These are phyloP conservation scores for Phoxinus dragarum DNA, from an alignment of 2,797 vertebrate species.

Conservation along the genomic window DNA sequence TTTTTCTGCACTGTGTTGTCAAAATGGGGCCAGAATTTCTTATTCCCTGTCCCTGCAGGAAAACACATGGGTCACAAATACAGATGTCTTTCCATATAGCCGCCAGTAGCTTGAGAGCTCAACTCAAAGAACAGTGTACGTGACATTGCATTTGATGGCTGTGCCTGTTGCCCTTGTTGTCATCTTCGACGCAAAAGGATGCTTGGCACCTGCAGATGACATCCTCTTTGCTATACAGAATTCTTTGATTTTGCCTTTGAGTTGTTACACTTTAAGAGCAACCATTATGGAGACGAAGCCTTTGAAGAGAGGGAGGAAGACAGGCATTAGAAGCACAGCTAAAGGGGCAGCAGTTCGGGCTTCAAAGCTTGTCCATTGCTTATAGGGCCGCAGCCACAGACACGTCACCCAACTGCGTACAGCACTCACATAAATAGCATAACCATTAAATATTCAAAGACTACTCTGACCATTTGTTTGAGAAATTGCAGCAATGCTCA, in stretches of 20 bases:
- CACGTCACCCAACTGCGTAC: conserved; percentile 41
- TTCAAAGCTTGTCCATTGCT: conserved; percentile 55
- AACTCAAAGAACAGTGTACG: conserved; percentile 17
- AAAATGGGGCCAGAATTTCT: conserved; percentile 26
- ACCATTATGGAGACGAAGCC: conserved; percentile 49
- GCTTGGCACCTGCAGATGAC: conserved; percentile 53
- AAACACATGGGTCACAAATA: conserved; percentile 35
- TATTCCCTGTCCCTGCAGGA: conserved; percentile 24
- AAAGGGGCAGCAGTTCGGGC: conserved; percentile 43
- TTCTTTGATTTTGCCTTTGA: conserved; percentile 55
- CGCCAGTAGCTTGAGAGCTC: background rate
- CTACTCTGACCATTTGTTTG: conserved; percentile 46
- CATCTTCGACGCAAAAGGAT: conserved; percentile 16
- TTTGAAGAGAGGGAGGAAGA: conserved; percentile 46
- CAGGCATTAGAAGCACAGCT: conserved; percentile 45
- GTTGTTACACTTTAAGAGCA: conserved; percentile 52
- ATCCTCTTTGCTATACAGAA: conserved; percentile 42
- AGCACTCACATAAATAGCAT: conserved; percentile 55
- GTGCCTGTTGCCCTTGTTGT: conserved; percentile 36
- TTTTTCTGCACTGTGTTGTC: conserved; percentile 21
- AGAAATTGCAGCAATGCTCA: conserved; percentile 30
- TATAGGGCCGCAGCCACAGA: conserved; percentile 48
- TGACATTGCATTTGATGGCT: conserved; percentile 39
- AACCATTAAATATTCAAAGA: conserved; percentile 62
- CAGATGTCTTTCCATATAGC: conserved; percentile 7